Evolutionary conservation across 2,113 vertebrate species (phyloP), one percentile per base, ranked within the genome.

Genomic region (Lota lota): DNA sequence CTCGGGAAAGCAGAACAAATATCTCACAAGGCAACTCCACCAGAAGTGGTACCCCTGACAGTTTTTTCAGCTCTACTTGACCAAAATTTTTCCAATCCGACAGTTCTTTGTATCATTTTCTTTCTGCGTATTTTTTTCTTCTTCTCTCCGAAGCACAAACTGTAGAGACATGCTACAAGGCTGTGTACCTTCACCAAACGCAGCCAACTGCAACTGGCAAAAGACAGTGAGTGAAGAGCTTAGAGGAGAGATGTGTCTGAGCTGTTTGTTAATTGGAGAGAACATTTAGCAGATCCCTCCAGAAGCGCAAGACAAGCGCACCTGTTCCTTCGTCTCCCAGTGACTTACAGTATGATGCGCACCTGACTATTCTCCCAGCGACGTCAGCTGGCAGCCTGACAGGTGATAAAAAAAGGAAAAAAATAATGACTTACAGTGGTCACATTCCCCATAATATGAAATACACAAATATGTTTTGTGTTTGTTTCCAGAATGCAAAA

Each of bases 261-360:
- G 76, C 73, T 75, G 75, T 80, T 85, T 83, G 77, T 79, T 87
- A 85, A 88, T 82, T 87, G 82, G 73, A 80, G 53, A 74, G 73
- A 87, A 79, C 70, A 69, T 79, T 89, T 82, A 83, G 80, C 77
- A 83, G 72, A 71, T 71, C 82, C 63, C 75, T 67, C 75, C 64
- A 67, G 72, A 83, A 80, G 83, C 72, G 64, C 68, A 83, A 84
- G 83, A 88, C 86, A 82, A 82, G 70, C 61, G 71, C 85, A 88
- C 86, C 86, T 90, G 87, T 79, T 87, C 73, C 1, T 64, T 74
- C 79, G 74, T 75, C 79, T 85, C 81, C 80, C 59, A 28, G 54
- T 70, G 82, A 67, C 69, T 80, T 58, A 66, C 70, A 70, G 69
- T 79, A 68, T 74, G 79, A 81, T 70, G 54, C 59, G 70, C 63